Evolutionary conservation across 2,888 invertebrate species (phyloP).

Genomic region (Pterostichus niger): DNA sequence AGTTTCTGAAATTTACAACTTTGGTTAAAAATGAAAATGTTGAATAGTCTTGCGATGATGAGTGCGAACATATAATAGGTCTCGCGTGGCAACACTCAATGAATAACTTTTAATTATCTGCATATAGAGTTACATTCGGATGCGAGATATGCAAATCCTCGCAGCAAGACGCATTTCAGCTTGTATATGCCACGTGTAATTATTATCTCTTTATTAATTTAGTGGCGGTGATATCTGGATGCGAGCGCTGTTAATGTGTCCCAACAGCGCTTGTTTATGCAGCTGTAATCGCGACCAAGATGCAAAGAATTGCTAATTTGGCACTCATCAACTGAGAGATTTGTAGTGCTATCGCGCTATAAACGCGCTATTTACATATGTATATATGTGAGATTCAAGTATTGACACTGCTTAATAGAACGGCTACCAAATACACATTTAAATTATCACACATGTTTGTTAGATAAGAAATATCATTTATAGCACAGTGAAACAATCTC

Average conservation of each 20-base stretch:
- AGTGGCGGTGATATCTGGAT: constrained; percentile 49
- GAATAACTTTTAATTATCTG: constrained; percentile 62
- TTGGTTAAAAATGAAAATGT: too few relatives aligned
- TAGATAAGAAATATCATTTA: too few relatives aligned
- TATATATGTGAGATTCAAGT: too few relatives aligned
- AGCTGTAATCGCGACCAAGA: constrained; percentile 8
- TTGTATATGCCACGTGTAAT: constrained; percentile 60
- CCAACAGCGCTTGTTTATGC: constrained; percentile 49
- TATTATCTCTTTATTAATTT: constrained; percentile 66
- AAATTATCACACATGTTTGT: too few relatives aligned
- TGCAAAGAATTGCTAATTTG: constrained; percentile 12
- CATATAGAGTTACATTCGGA: constrained; percentile 66
- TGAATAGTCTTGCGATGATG: too few relatives aligned
- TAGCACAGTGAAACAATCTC: too few relatives aligned
- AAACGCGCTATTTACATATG: too few relatives aligned
- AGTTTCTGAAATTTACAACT: too few relatives aligned
- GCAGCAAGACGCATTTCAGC: constrained; percentile 63
- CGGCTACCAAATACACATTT: too few relatives aligned
- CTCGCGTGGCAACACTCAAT: constrained; percentile 63
- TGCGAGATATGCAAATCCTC: constrained; percentile 64
- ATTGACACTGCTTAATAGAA: too few relatives aligned
- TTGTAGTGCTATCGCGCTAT: constrained; percentile 12
- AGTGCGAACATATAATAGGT: too few relatives aligned
- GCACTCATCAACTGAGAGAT: constrained; percentile 8
- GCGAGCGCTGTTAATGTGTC: constrained; percentile 49